Evolutionary conservation across 2,113 vertebrate genomes (phyloP), one percentile per base, ranked within the genome.

Genomic region (Antennarius striatus): DNA sequence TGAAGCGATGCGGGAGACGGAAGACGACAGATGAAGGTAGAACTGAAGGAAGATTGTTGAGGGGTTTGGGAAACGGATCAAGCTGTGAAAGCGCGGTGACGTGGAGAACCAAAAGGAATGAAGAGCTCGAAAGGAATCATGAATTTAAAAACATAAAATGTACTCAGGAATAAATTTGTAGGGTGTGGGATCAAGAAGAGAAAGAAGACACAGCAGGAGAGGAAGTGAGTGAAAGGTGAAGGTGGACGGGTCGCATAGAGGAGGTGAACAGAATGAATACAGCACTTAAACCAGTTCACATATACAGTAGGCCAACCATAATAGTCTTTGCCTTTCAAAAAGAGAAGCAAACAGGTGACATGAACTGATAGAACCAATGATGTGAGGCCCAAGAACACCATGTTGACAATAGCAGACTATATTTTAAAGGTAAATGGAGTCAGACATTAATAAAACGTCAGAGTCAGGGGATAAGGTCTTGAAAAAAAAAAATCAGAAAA

Each of bases 31-130:
- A 79, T 66, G 53, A 72, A 79, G 71, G 69, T 43, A 10, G 64
- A 69, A 62, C 48, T 39, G 66, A 43, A 58, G 55, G 58, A 73
- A 56, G 77, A 81, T 70, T 75, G 50, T 73, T 58, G 50, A 51
- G 73, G 16, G 77, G 63, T 72, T 72, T 76, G 64, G 66, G 48
- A 83, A 61, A 46, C 45, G 58, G 62, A 69, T 75, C 68, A 69
- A 59, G 53, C 68, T 61, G 55, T 59, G 66, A 71, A 53, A 56
- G 60, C 48, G 51, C 51, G 65, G 36, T 68, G 3, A 14, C 50
- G 9, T 57, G 81, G 49, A 51, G 45, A 10, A 22, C 7, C 3
- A 6, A 51, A 22, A 10, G 10, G 6, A 2, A 50, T 3, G 1
- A 65, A 57, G 3, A 36, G 32, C 32, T 36, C 5, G 32, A 36